Conservation (phyloP, 2,888 invertebrate species). For the Drosophila differens region DNA sequence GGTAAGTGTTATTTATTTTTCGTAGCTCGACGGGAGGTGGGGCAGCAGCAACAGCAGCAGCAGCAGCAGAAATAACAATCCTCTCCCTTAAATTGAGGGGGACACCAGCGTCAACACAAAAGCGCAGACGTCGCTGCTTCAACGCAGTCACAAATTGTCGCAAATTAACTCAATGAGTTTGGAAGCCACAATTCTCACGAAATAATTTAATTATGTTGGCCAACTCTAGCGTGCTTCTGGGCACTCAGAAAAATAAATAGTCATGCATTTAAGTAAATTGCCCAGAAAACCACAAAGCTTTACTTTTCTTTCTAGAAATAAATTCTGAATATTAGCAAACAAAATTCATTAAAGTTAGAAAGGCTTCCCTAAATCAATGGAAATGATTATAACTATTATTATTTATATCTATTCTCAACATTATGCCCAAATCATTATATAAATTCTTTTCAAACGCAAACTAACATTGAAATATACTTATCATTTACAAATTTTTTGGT, state of each 20-base stretch:
- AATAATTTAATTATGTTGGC: constrained; percentile 73
- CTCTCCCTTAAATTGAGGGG: constrained; percentile 16
- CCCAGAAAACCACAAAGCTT: neutral
- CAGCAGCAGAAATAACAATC: constrained; percentile 27
- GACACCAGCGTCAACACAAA: constrained; percentile 31
- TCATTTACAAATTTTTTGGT: no score
- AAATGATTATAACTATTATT: neutral
- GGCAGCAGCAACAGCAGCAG: neutral
- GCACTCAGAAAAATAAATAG: neutral
- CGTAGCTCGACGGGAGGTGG: neutral
- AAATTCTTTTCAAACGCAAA: no score
- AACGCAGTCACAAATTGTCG: constrained; percentile 60
- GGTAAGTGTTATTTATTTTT: constrained; percentile 52
- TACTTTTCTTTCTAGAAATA: neutral
- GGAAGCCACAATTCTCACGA: constrained; percentile 44
- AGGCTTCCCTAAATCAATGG: neutral
- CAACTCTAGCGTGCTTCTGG: neutral
- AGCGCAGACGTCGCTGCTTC: constrained; percentile 52
- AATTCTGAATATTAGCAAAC: neutral
- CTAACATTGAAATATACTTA: no score
- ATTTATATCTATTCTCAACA: neutral
- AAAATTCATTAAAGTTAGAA: neutral
- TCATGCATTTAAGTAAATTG: neutral
- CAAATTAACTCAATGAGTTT: constrained; percentile 77
- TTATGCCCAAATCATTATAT: neutral